phyloP scores from a whole-genome alignment of 2,888 invertebrate genomes.

The Nomada fucata region DNA sequence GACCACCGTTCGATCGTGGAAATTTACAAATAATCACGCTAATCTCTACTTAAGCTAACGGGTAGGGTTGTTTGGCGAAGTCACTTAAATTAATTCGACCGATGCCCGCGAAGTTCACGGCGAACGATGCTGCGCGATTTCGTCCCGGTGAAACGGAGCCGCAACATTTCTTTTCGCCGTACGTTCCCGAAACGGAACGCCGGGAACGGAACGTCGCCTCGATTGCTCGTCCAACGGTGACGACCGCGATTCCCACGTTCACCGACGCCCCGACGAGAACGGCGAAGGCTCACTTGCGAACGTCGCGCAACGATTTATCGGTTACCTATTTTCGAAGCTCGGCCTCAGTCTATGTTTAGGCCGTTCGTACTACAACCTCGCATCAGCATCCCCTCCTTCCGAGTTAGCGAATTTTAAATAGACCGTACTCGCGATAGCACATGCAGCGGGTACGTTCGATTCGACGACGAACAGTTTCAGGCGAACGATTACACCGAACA shows the following conservation, averaged over 20 bases:
- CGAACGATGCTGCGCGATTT: slow-evolving; percentile 43
- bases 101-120: slow-evolving; percentile 16
- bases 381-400: background rate
- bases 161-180: background rate
- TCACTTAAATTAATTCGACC: slow-evolving; percentile 58
- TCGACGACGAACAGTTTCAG: slow-evolving; percentile 6
- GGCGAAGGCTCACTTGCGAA: background rate
- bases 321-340: background rate
- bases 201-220: slow-evolving; percentile 2
- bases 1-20: slow-evolving; percentile 32
- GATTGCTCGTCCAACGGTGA: too few relatives aligned
- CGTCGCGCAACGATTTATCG: background rate
- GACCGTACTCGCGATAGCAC: background rate
- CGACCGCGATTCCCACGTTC: background rate
- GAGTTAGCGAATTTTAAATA: background rate
- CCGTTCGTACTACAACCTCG: background rate
- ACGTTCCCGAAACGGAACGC: background rate
- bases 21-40: slow-evolving; percentile 66
- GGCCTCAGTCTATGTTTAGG: background rate
- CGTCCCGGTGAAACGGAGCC: background rate
- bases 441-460: background rate
- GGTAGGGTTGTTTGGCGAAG: slow-evolving; percentile 28
- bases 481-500: slow-evolving; percentile 32
- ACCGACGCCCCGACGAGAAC: background rate
- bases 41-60: slow-evolving; percentile 68